Conservation (phyloP, 1,140 invertebrate genomes). For the Drosophila tropicalis region DNA sequence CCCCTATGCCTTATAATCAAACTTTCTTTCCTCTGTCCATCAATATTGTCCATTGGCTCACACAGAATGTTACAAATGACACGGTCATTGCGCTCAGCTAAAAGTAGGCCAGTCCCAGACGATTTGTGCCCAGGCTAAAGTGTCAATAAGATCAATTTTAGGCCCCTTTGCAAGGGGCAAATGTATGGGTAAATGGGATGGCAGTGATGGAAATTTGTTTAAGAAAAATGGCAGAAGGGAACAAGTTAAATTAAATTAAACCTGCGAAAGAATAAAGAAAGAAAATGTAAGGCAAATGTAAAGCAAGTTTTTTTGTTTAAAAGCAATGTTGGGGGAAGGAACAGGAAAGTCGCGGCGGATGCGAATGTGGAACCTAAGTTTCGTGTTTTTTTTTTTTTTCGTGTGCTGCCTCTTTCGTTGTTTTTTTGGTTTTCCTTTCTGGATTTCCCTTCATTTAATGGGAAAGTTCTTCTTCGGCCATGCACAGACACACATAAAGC, state of each 20-base stretch:
- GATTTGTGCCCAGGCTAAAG: slow-evolving; percentile 68
- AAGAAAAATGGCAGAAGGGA: slow-evolving; percentile 34
- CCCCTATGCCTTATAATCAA: not conserved
- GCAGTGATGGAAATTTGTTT: slow-evolving; percentile 59
- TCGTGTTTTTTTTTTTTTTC: slow-evolving; percentile 16
- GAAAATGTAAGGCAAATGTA: not conserved
- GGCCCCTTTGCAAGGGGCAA: slow-evolving; percentile 33
- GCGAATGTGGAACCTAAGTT: slow-evolving; percentile 37
- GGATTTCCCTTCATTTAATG: slow-evolving; percentile 18
- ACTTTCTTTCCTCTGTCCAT: not conserved
- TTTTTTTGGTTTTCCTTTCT: slow-evolving; percentile 39
- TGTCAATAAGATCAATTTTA: slow-evolving; percentile 61
- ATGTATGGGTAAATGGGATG: not conserved
- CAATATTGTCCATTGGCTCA: not conserved
- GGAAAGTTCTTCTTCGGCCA: slow-evolving; percentile 22
- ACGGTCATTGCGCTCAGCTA: slow-evolving; percentile 59
- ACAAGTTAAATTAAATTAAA: slow-evolving; percentile 68
- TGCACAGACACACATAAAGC: slow-evolving; percentile 44
- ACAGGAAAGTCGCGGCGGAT: slow-evolving; percentile 6
- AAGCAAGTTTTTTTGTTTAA: slow-evolving; percentile 23
- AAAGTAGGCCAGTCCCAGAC: slow-evolving; percentile 31
- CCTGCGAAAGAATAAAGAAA: slow-evolving; percentile 8
- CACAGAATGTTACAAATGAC: slow-evolving; percentile 69
- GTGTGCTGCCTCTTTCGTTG: slow-evolving; percentile 10
- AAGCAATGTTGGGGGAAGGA: not conserved